Evolutionary conservation across 1,140 invertebrate genomes (phyloP), one percentile per base, ranked within the genome.

Genomic region (Heliconius hewitsoni): DNA sequence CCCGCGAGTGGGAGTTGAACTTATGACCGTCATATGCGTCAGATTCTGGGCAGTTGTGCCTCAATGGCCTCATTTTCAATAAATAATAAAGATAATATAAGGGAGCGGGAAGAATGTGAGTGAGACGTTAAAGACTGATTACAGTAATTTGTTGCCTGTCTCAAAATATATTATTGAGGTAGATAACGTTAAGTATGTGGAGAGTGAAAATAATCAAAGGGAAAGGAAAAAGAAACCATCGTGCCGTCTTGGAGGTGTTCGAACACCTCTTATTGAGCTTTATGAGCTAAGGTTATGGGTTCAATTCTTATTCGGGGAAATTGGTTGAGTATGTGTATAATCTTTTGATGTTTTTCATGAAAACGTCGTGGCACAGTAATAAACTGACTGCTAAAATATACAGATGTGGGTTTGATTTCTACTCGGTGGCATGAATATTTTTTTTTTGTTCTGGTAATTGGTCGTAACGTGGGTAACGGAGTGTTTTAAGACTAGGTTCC

Each of bases 81-180:
- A 66, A 66, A 66, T 66, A 27, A 66, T 66, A 66, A 66, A 66
- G 23, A 66, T 66, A 66, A 11, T 66, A 66, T 66, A 66, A 66
- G 60, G 60, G 60, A 27, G 13, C 60, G 23, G 60, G 60, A 23
- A 60, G 55, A 66, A 66, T 30, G 23, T 30, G 60, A 30, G 60
- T 66, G 60, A 66, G 23, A 66, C 60, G 60, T 11, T 66, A 66
- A 66, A 66, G 60, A 66, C 3, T 30, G 60, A 66, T 66, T 66
- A 30, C 60, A 13, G 60, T 66, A 11, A 66, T 66, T 66, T 66
- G 60, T 66, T 66, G 11, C 23, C 60, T 66, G 60, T 66, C 60
- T 30, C 23, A 66, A 66, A 66, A 66, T 66, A 66, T 66, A 27
- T 66, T 16, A 66, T 66, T 27, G 60, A 66, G 1, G 60, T 66